Evolutionary conservation across 2,888 invertebrate species (phyloP).

Genomic region (Cosmia trapezina): DNA sequence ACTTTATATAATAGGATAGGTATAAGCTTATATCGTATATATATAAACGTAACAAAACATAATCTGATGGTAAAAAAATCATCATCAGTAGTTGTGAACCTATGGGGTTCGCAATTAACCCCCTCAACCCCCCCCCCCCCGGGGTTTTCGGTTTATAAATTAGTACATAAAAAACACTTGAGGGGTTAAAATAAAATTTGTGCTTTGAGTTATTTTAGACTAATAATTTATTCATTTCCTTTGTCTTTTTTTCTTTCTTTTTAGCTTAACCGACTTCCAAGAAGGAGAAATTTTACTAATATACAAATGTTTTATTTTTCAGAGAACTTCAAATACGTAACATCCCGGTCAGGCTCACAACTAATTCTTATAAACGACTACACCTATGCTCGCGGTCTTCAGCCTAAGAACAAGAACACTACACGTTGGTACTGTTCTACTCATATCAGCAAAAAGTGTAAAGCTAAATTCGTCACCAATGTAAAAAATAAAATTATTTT

Average conservation of each 20-base stretch:
- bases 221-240: not conserved
- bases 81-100: too few relatives aligned
- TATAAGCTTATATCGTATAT: too few relatives aligned
- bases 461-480: slow-evolving; percentile 32
- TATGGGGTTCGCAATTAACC: too few relatives aligned
- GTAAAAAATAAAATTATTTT: slow-evolving; percentile 3
- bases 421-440: slow-evolving; percentile 58
- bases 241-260: not conserved
- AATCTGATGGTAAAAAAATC: too few relatives aligned
- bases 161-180: too few relatives aligned
- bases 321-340: slow-evolving; percentile 7
- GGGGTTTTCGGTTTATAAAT: too few relatives aligned
- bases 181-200: too few relatives aligned
- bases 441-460: slow-evolving; percentile 46
- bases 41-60: too few relatives aligned
- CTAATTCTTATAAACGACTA: slow-evolving; percentile 53
- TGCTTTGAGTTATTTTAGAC: too few relatives aligned
- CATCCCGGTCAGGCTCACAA: slow-evolving; percentile 4
- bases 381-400: slow-evolving; percentile 28
- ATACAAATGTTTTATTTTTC: slow-evolving; percentile 8
- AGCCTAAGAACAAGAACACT: not conserved
- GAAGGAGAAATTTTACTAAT: not conserved
- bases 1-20: too few relatives aligned
- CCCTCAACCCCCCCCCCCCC: too few relatives aligned
- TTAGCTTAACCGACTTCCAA: too few relatives aligned